Evolutionary conservation across 2,888 invertebrate genomes (phyloP), one percentile per base, ranked within the genome.

Genomic region (Thera obeliscata): DNA sequence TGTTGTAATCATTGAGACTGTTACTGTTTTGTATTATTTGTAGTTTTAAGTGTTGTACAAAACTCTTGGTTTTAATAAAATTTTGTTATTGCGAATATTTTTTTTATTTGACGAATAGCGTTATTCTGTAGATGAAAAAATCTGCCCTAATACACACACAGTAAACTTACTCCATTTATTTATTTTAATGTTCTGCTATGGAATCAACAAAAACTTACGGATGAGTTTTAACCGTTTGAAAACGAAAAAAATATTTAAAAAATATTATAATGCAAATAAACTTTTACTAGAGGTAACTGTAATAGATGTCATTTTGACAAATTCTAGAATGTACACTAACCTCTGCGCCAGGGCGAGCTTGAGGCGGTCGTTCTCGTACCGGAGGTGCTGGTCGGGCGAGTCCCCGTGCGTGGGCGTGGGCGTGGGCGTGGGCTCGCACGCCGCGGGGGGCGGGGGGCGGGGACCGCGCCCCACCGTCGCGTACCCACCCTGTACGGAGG

Each of bases 291-390:
- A n/a, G n/a, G n/a, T n/a, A n/a, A n/a, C n/a, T n/a, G n/a, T n/a
- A n/a, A n/a, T n/a, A n/a, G n/a, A n/a, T n/a, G n/a, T n/a, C n/a
- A n/a, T n/a, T n/a, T n/a, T n/a, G n/a, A n/a, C n/a, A n/a, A n/a
- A n/a, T n/a, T n/a, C n/a, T n/a, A n/a, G n/a, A n/a, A n/a, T n/a
- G n/a, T n/a, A n/a, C 0, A 83, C 89, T 86, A 79, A 98, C 98
- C 98, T 99, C 91, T 99, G 99, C 63, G 99, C 91, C 4, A 91
- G 94, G 33, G 99, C 99, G 75, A 98, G 95, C 93, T 99, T 99
- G 77, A 99, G 95, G 76, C 98, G 95, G 87, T 99, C 99, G 88
- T 99, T 99, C 93, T 99, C 99, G 91, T 99, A 99, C 86, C 99
- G 98, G 72, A 99, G 95, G 89, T 99, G 98, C 86, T 97, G 97